Evolutionary conservation across 2,888 invertebrate species (phyloP).

Genomic region (Rugalucina vietnamica): DNA sequence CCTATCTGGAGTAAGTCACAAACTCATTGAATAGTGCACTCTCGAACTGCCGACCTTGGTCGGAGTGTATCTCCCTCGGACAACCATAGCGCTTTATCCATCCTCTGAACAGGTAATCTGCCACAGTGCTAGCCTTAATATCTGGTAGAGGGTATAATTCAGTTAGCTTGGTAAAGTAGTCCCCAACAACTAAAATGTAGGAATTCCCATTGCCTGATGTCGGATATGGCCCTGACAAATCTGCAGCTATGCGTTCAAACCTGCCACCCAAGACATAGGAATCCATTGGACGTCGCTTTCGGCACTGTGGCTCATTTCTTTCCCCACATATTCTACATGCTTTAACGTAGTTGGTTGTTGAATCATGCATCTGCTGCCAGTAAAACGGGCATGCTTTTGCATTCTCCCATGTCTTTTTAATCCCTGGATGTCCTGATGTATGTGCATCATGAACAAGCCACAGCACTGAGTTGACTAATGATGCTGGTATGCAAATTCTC

Average conservation of each 20-base stretch:
- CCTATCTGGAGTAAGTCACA: too few relatives aligned
- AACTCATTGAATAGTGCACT: conserved; percentile 30
- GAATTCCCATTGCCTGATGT: neutral
- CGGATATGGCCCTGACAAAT: neutral
- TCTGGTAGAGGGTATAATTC: neutral
- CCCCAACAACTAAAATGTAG: conserved; percentile 3
- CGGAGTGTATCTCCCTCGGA: conserved; percentile 28
- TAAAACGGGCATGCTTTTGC: conserved; percentile 32
- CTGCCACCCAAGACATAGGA: conserved; percentile 2
- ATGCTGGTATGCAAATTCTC: conserved; percentile 22
- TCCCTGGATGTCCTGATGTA: conserved; percentile 18
- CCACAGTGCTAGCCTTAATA: neutral
- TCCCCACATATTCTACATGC: conserved; percentile 22
- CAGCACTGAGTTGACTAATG: conserved; percentile 14
- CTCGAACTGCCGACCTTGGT: conserved; percentile 39
- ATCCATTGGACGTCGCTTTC: neutral
- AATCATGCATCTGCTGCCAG: conserved; percentile 18
- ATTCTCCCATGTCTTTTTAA: conserved; percentile 18
- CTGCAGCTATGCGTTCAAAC: neutral
- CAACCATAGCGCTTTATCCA: conserved; percentile 46
- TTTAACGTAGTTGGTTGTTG: conserved; percentile 6
- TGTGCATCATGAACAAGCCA: conserved; percentile 31
- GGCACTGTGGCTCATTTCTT: neutral
- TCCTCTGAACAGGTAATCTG: conserved; percentile 17
- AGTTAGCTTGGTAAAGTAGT: neutral